Percentiles rank a stretch among this genome's conserved stretches.
phyloP scores from a whole-genome alignment of 2,888 invertebrate species.

The Odontocolon sp. region DNA sequence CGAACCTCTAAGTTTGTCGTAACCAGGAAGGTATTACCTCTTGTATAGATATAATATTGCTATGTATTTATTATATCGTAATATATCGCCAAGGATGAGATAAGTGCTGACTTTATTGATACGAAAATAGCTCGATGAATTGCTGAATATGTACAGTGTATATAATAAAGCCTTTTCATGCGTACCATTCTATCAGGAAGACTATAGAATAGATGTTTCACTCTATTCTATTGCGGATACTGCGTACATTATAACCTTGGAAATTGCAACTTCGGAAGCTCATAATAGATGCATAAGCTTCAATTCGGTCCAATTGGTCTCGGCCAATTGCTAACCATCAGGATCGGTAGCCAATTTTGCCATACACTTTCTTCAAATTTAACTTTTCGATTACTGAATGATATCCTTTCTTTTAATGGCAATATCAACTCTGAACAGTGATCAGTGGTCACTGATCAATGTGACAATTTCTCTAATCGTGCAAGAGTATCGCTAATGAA shows the following conservation, averaged over 20 bases:
- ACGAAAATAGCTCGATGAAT: constrained; percentile 52
- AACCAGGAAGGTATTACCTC: constrained; percentile 15
- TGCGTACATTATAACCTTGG: too few relatives aligned
- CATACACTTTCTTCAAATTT: constrained; percentile 46
- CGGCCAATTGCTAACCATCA: too few relatives aligned
- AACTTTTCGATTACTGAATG: constrained; percentile 40
- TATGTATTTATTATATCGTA: constrained; percentile 49
- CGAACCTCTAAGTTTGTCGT: constrained; percentile 14
- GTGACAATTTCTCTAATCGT: constrained; percentile 27
- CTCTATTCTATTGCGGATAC: constrained; percentile 34
- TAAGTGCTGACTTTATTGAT: constrained; percentile 49
- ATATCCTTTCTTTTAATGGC: constrained; percentile 1
- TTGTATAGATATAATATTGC: constrained; percentile 24
- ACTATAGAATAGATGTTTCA: constrained; percentile 47
- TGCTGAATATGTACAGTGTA: background rate
- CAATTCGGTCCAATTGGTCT: too few relatives aligned
- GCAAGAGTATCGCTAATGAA: constrained; percentile 29
- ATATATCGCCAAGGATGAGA: constrained; percentile 20
- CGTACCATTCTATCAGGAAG: constrained; percentile 40
- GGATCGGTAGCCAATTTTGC: too few relatives aligned
- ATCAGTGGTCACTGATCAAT: too few relatives aligned
- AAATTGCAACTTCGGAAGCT: too few relatives aligned
- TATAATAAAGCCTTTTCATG: constrained; percentile 17
- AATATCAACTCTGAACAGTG: constrained; percentile 38
- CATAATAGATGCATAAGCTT: too few relatives aligned